phyloP scores from a whole-genome alignment of 2,113 vertebrate genomes.

The Scolopax mira region DNA sequence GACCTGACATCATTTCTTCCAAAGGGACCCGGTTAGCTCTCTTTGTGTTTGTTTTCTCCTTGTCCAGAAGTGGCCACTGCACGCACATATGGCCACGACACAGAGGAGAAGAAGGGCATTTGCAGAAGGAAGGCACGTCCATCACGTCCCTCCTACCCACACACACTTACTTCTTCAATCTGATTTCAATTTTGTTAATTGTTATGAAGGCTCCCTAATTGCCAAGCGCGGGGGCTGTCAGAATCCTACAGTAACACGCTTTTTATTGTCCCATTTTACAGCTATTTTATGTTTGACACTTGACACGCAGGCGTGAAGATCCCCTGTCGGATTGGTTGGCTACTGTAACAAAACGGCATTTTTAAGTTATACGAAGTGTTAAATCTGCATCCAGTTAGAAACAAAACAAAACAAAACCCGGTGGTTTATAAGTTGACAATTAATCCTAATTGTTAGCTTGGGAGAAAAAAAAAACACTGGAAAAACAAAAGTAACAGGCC shows the following conservation, averaged over 20 bases:
- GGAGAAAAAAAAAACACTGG: neutral
- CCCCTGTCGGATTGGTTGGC: neutral
- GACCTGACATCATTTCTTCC: neutral
- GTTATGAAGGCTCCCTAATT: conserved; percentile 24
- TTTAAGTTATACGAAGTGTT: conserved; percentile 39
- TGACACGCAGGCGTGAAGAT: conserved; percentile 33
- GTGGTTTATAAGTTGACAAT: conserved; percentile 16
- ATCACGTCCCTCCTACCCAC: neutral
- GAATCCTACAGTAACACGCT: conserved; percentile 5
- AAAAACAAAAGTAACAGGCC: neutral
- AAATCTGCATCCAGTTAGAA: conserved; percentile 58
- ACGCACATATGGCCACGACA: accelerated
- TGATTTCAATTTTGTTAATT: conserved; percentile 47
- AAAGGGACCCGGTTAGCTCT: neutral
- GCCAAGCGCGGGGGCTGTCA: neutral
- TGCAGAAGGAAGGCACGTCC: neutral
- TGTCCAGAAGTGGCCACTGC: neutral
- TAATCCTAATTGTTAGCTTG: conserved; percentile 33
- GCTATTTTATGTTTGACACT: conserved; percentile 38
- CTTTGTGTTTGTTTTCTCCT: neutral
- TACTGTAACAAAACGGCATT: conserved; percentile 43
- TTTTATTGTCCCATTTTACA: conserved; percentile 44
- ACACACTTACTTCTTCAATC: neutral
- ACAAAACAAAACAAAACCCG: conserved; percentile 3
- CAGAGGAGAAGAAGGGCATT: neutral